Evolutionary conservation across 2,888 invertebrate species (phyloP).

Genomic region (Caenorhabditis sp.): DNA sequence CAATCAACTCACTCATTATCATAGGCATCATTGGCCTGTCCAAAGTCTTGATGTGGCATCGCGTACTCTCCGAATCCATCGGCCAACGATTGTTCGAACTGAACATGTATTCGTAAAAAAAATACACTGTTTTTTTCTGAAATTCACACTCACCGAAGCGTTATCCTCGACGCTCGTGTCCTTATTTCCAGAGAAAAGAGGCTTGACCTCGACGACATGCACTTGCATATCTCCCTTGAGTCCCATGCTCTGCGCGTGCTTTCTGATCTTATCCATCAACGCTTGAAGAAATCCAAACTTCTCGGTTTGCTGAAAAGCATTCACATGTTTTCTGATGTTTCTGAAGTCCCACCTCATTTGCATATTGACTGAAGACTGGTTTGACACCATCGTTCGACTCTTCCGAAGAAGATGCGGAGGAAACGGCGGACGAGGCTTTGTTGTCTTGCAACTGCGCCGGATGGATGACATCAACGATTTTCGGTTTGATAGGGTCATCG

Average conservation of each 20-base stretch:
- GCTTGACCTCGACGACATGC: constrained; percentile 74
- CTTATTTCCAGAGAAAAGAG: constrained; percentile 41
- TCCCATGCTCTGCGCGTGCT: constrained; percentile 70
- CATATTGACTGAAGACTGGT: constrained; percentile 31
- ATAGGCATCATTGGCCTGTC: constrained; percentile 22
- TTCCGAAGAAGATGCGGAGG: constrained; percentile 7
- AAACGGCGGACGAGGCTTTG: neutral
- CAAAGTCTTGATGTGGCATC: constrained; percentile 61
- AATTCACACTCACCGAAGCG: constrained; percentile 15
- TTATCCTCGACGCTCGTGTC: constrained; percentile 31
- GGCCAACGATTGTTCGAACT: constrained; percentile 53
- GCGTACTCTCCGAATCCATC: constrained; percentile 68
- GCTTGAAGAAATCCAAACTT: constrained; percentile 69
- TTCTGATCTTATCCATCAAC: constrained; percentile 71
- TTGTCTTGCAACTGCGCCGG: neutral
- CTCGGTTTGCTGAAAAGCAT: constrained; percentile 31
- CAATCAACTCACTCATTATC: constrained; percentile 23
- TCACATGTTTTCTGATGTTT: neutral
- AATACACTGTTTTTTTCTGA: no score
- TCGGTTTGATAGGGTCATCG: constrained; percentile 51
- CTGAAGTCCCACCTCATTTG: constrained; percentile 2
- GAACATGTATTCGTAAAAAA: no score
- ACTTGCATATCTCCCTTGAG: constrained; percentile 76
- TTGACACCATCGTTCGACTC: constrained; percentile 10
- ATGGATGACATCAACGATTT: constrained; percentile 41